These are phyloP conservation scores for Oncorhynchus mykiss DNA, from an alignment of 2,113 vertebrate species.

Conservation along the genomic window DNA sequence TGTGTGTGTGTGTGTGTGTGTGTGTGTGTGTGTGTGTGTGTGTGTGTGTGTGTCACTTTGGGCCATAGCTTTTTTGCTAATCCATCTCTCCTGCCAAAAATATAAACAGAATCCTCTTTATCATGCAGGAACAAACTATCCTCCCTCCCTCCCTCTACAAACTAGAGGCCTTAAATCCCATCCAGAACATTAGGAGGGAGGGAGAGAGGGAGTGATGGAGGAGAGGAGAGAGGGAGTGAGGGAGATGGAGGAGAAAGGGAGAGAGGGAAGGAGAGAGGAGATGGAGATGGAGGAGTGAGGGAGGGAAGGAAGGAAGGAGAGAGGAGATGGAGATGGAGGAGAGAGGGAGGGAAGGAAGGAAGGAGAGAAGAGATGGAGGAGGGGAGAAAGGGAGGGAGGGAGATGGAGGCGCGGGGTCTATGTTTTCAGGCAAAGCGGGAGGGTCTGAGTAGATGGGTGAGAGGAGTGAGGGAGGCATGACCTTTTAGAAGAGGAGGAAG, in stretches of 20 bases:
- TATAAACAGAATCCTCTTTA: conserved; percentile 37
- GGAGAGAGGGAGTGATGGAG: not conserved
- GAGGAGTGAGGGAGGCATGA: not conserved
- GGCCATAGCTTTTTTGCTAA: conserved; percentile 29
- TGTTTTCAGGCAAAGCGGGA: not conserved
- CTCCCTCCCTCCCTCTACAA: not conserved
- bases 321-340: too few relatives aligned
- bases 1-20: conserved; percentile 26
- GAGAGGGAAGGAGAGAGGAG: not conserved
- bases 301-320: too few relatives aligned
- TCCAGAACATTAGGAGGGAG: not conserved
- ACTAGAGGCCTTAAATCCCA: conserved; percentile 1
- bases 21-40: conserved; percentile 21
- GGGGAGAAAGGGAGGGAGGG: too few relatives aligned
- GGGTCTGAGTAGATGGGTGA: conserved; percentile 17
- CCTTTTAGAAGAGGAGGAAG: not conserved
- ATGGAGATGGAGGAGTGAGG: not conserved
- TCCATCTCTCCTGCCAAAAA: conserved; percentile 40
- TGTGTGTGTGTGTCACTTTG: conserved; percentile 29
- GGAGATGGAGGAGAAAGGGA: not conserved
- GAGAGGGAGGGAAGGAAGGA: too few relatives aligned
- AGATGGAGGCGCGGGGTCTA: too few relatives aligned
- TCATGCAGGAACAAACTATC: conserved; percentile 10
- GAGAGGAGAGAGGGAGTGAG: conserved; percentile 2
- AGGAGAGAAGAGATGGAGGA: too few relatives aligned